Evolutionary conservation across 2,797 vertebrate genomes (phyloP), one percentile per base, ranked within the genome.

Genomic region (Eremophila alpestris): DNA sequence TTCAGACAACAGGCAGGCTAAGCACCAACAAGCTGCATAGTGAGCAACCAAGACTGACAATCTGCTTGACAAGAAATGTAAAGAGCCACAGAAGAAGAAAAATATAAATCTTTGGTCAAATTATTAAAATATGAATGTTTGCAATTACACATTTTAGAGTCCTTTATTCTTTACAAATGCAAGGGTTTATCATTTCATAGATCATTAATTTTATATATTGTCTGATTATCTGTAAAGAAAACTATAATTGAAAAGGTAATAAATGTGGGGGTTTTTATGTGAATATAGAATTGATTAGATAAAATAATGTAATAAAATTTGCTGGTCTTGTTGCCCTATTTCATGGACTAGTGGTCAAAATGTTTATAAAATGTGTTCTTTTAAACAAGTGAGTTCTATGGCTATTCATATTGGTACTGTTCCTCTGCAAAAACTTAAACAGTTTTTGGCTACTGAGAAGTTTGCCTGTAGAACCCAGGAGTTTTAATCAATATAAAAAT

Each of bases 121-220:
- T 63, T 29, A 95, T 84, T 91, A 91, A 92, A 94, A 91, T 52
- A 29, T 5, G 10, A 93, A 54, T 79, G 34, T 65, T 90, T 70
- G 41, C 76, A 90, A 46, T 82, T 77, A 75, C 40, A 74, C 62
- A 60, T 95, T 95, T 94, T 86, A 89, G 84, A 92, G 45, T 93
- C 69, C 63, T 94, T 59, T 94, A 82, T 94, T 92, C 85, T 93
- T 95, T 92, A 92, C 34, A 80, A 82, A 74, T 2, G 27, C 88
- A 96, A 84, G 94, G 40, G 29, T 91, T 94, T 83, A 73, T 94
- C 16, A 89, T 96, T 96, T 96, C 95, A 83, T 89, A 90, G 83
- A 93, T 89, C 60, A 40, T 81, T 90, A 45, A 81, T 93, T 96
- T 96, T 93, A 78, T 94, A 89, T 95, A 90, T 93, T 87, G 56